These are phyloP conservation scores for Vulpes lagopus DNA, from an alignment of 2,113 vertebrate species.

Conservation along the genomic window DNA sequence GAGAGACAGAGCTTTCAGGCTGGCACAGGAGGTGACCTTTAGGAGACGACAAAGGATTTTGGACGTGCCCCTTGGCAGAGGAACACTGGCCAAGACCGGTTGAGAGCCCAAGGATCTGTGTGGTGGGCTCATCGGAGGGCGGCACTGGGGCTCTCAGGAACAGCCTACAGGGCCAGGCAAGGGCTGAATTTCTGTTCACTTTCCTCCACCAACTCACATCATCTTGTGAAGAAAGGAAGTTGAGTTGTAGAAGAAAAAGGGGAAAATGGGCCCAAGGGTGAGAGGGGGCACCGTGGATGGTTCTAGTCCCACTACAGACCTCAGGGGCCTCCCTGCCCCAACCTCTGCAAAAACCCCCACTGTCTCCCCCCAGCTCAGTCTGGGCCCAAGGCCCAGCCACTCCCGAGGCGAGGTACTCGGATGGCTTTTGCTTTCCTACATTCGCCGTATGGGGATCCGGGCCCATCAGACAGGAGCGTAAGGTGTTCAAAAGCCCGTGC, in stretches of 20 bases:
- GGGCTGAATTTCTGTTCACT: neutral
- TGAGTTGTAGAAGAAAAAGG: neutral
- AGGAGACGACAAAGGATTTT: neutral
- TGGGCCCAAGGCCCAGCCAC: neutral
- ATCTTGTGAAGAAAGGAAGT: neutral
- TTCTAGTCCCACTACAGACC: neutral
- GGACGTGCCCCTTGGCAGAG: neutral
- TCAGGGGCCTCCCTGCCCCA: neutral
- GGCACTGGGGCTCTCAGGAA: no score
- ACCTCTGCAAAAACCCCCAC: neutral
- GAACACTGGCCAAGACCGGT: no score
- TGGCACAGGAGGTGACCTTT: neutral
- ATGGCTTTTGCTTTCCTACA: neutral
- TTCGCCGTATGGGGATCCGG: neutral
- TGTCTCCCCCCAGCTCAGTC: neutral
- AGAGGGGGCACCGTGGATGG: neutral
- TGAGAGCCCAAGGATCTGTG: neutral
- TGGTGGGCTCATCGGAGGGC: neutral
- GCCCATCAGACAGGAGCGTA: neutral
- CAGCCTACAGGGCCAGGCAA: neutral
- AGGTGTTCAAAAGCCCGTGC: neutral
- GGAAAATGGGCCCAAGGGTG: neutral
- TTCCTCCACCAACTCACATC: neutral
- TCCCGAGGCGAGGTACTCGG: neutral
- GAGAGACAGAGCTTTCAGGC: rapidly evolving